Base-by-base conservation (phyloP, 1,140 invertebrate species). In the Drosophila jambulina region DNA sequence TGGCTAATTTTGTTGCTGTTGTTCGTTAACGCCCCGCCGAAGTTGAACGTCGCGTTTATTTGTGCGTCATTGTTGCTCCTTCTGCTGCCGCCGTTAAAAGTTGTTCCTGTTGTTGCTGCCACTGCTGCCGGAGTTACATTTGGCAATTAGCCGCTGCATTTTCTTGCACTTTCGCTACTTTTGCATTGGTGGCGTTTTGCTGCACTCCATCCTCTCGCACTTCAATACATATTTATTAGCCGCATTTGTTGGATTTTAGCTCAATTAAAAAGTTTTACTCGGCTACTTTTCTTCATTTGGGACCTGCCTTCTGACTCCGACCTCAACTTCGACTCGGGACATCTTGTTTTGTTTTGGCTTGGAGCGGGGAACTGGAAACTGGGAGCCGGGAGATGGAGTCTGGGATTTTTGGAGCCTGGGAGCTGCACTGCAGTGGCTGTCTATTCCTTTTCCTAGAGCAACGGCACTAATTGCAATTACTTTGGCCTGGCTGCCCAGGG, bases 221-320 rank as follows among this genome's bases (percentile, higher is more conserved):
- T 82, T 78, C 85, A 90, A 88, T 88, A 88, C 85, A 88, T 88
- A 88, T 88, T 88, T 88, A 88, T 88, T 88, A 88, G 84, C 84
- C 84, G 84, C 84, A 88, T 88, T 88, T 88, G 84, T 88, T 88
- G 84, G 84, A 88, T 88, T 83, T 90, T 88, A 82, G 85, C 85
- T 88, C 85, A 88, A 88, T 88, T 88, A 88, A 88, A 88, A 88
- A 88, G 75, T 88, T 88, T 88, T 84, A 79, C 84, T 83, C 72
- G 61, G 85, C 85, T 84, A 85, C 81, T 90, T 90, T 90, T 85
- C 86, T 90, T 85, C 85, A 90, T 85, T 85, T 90, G 63, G 60
- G 64, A 76, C 51, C 68, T 80, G 80, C 77, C 72, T 59, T 76
- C 77, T 87, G 74, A 78, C 77, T 80, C 51, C 53, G 23, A 59